Evolutionary conservation across 2,113 vertebrate species (phyloP), one percentile per base, ranked within the genome.

Genomic region (Crotalus helleri): DNA sequence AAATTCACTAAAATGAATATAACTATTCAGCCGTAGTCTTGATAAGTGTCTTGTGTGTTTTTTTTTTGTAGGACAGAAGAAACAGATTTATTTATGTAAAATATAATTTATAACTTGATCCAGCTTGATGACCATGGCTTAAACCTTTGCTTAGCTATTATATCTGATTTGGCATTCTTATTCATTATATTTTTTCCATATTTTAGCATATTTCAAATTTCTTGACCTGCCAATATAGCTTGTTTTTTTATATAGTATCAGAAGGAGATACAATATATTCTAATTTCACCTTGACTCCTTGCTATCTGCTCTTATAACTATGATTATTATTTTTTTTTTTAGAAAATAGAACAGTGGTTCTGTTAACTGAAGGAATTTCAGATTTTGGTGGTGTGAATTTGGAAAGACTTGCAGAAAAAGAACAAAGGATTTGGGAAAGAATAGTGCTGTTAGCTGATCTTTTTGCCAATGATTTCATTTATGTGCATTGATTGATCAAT

Each of bases 151-250:
- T 46, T 51, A 89, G 46, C 29, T 49, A 44, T 55, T 74, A 29
- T 9, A 39, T 85, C 6, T 51, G 9, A 58, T 33, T 92, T 58
- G 21, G 44, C 11, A 85, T 58, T 90, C 11, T 44, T 85, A 11
- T 6, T 53, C 81, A 64, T 61, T 49, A 54, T 21, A 53, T 61
- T 57, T 51, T 90, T 85, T 2, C 74, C 69, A n/a, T 64, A 51
- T 95, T 93, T 94, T 81, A 3, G 81, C 29, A 92, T 88, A 92
- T 17, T 51, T 61, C 91, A 95, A 58, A 4, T 0, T 92, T 89
- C 9, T 39, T 85, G 44, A 89, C 13, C 29, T 87, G n/a, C 61
- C 33, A 92, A 93, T 0, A 58, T 2, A 81, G 39, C 58, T 24
- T 2, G 61, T 11, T 57, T 15, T 58, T 39, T 9, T 1, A 49